Evolutionary conservation across 2,888 invertebrate genomes (phyloP), one percentile per base, ranked within the genome.

Genomic region (Meganola albula): DNA sequence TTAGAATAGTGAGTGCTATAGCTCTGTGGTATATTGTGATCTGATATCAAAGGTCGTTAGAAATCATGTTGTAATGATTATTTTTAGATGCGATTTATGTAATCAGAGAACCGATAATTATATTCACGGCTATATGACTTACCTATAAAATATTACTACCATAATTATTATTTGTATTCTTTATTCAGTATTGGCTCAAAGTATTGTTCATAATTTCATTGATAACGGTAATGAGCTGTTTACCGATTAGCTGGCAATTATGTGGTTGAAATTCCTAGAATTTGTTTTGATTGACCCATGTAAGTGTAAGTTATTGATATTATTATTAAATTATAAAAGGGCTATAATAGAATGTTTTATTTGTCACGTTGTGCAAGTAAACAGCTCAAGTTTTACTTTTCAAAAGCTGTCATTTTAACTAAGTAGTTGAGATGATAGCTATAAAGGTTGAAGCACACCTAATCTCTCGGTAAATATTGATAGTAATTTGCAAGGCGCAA

Each of bases 121-220:
- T 29, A 32, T 40, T 42, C 21, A 34, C 32, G 48, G n/a, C n/a
- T n/a, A n/a, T n/a, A n/a, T 39, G 36, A 37, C 42, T 31, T 31
- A n/a, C n/a, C n/a, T 47, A 13, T 36, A 18, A 39, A 30, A 40
- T 36, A 33, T 45, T 37, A 40, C 37, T 33, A n/a, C n/a, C n/a
- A n/a, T n/a, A 48, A 45, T 40, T 48, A 43, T 44, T 22, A 36
- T 49, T 54, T 57, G 52, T 54, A 56, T 56, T 50, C 65, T 51
- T 58, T 52, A 52, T 67, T 67, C 76, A 78, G 78, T 80, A 80
- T 82, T 80, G 83, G 78, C 76, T 75, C 68, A 69, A 74, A 82
- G 75, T 80, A 80, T 79, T 80, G 53, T 67, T 63, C 52, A 41
- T 44, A 31, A 55, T 50, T 48, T 55, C 48, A 44, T 37, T 45